A percentile compares a stretch with the other conserved stretches of the same genome.
phyloP scores from a whole-genome alignment of 2,888 invertebrate species.

The Drosophila anomalipes region DNA sequence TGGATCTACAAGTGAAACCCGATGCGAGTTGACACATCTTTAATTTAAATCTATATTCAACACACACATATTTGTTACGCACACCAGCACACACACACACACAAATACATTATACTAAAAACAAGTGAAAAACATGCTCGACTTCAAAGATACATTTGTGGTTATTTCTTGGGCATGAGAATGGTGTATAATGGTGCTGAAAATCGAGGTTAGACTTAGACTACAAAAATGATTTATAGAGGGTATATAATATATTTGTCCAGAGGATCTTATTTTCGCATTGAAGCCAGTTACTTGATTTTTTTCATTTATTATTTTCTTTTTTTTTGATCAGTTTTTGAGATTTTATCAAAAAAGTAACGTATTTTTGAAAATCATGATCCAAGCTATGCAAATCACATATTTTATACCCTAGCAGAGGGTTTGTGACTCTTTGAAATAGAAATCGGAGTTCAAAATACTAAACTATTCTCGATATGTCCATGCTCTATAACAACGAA shows the following conservation, averaged over 20 bases:
- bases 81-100: constrained; percentile 8
- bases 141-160: background rate
- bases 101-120: background rate
- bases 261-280: background rate
- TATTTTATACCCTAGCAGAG: background rate
- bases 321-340: background rate
- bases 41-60: constrained; percentile 10
- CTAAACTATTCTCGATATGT: background rate
- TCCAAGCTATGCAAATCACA: background rate
- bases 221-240: background rate
- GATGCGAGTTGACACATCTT: background rate
- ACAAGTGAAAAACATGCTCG: background rate
- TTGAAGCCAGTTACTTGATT: background rate
- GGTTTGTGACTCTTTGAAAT: background rate
- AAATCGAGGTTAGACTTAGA: background rate
- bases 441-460: background rate
- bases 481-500: background rate
- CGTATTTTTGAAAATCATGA: background rate
- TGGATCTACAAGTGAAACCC: constrained; percentile 55
- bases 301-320: background rate
- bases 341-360: background rate
- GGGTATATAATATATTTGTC: background rate
- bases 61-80: background rate
- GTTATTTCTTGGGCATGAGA: background rate
- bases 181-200: background rate